Evolutionary conservation across 2,888 invertebrate species (phyloP).

Genomic region (Drosophila fulvimacula): DNA sequence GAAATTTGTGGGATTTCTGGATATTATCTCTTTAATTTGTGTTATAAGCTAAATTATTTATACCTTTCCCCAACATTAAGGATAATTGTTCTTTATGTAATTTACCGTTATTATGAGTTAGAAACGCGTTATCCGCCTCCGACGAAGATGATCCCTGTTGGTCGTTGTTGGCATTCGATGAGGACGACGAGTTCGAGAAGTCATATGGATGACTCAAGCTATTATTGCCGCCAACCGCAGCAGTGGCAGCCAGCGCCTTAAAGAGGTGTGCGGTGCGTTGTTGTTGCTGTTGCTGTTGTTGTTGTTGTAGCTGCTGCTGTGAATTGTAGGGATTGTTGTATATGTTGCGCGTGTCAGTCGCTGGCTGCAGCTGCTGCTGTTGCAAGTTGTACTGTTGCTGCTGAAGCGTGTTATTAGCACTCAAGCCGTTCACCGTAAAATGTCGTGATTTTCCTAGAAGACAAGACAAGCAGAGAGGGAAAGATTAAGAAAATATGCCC

Average conservation of each 20-base stretch:
- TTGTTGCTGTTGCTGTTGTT: constrained; percentile 62
- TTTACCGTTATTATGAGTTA: constrained; percentile 86
- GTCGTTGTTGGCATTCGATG: constrained; percentile 74
- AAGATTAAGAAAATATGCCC: neutral
- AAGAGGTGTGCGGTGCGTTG: constrained; percentile 80
- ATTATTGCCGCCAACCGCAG: constrained; percentile 64
- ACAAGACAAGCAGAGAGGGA: neutral
- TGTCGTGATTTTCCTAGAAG: constrained; percentile 90
- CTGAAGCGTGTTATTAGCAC: constrained; percentile 83
- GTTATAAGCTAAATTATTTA: neutral
- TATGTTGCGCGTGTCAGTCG: constrained; percentile 87
- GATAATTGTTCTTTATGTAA: neutral
- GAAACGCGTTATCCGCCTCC: constrained; percentile 89
- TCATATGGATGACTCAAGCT: constrained; percentile 80
- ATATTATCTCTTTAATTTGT: neutral
- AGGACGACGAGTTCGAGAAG: constrained; percentile 79
- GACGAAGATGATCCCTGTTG: constrained; percentile 85
- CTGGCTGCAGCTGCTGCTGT: constrained; percentile 83
- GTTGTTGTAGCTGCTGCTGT: constrained; percentile 81
- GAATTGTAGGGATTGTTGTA: constrained; percentile 85
- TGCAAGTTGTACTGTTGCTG: constrained; percentile 86
- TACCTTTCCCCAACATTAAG: neutral
- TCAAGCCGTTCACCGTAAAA: constrained; percentile 87
- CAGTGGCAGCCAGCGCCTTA: constrained; percentile 77
- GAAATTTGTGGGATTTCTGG: neutral